Evolutionary conservation across 2,113 vertebrate genomes (phyloP), one percentile per base, ranked within the genome.

Genomic region (Solea senegalensis): DNA sequence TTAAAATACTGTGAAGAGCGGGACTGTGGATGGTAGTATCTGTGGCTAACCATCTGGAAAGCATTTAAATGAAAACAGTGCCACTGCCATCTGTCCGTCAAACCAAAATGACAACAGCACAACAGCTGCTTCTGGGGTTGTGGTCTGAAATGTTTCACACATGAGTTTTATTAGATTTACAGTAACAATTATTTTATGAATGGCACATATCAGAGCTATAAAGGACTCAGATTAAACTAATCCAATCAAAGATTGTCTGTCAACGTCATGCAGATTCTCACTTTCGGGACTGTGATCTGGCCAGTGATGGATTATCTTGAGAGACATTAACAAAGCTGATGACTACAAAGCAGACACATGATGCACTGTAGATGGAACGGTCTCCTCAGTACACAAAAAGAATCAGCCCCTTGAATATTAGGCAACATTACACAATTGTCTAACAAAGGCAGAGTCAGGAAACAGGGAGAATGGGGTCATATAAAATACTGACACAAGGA

Each of bases 21-120:
- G 39, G 28, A 12, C 46, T 52, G 40, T 65, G 46, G 43, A 71
- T 72, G 50, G 44, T 57, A 60, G 73, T 65, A 60, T 79, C 71
- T 55, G 64, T 63, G 68, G 51, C 67, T 34, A 83, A 68, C 85
- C 74, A 85, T 78, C 75, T 86, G 74, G 63, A 81, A 79, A 64
- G 56, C 21, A 49, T 68, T 64, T 12, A 55, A 84, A 70, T 69
- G 7, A 34, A 71, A 83, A 84, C 50, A 65, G 53, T 59, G 45
- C 56, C 57, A 69, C 74, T 66, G 62, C 67, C 64, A 76, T 60
- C 57, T 77, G 83, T 79, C 80, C 66, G 50, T 83, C 71, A 83
- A 75, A 78, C 14, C 44, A 65, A 44, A 21, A 72, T 41, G 65
- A 79, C 48, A 62, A 44, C 27, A 48, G 56, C 57, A 40, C 50